Percentiles rank a stretch among this genome's conserved stretches.
Conservation (phyloP, 2,797 vertebrate genomes). For the Phalanger gymnotis region DNA sequence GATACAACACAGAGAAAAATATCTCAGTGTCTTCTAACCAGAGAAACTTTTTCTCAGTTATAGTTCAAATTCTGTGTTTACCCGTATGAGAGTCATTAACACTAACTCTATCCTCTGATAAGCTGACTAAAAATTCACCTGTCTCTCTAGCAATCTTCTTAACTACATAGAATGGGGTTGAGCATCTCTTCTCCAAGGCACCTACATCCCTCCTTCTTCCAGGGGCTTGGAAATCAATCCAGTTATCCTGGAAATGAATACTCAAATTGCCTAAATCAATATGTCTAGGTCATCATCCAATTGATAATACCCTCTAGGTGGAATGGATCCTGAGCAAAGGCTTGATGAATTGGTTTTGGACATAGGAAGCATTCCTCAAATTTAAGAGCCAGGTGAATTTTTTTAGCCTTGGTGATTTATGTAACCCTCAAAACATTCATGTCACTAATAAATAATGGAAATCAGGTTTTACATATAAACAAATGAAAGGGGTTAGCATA, state of each 20-base stretch:
- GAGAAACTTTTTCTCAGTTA: neutral
- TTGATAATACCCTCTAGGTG: neutral
- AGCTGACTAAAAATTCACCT: neutral
- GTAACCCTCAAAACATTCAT: neutral
- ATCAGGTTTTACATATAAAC: neutral
- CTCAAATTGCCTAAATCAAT: neutral
- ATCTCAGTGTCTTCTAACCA: neutral
- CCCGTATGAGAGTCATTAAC: neutral
- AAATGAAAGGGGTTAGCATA: neutral
- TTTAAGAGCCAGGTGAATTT: neutral
- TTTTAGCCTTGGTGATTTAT: neutral
- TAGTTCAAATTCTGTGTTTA: neutral
- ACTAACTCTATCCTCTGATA: neutral
- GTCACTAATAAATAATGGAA: neutral
- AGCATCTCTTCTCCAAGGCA: neutral
- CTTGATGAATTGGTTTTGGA: neutral
- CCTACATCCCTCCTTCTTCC: neutral
- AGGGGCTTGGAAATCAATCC: neutral
- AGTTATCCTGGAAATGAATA: neutral
- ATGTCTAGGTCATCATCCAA: neutral
- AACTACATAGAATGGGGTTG: neutral
- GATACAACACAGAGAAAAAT: neutral
- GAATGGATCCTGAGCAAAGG: neutral
- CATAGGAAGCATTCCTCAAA: neutral
- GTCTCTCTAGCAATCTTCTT: neutral